Percentiles rank a stretch among this genome's conserved stretches.
Evolutionary conservation across 1,140 invertebrate genomes (phyloP).

Genomic region (Listronotus oregonensis): DNA sequence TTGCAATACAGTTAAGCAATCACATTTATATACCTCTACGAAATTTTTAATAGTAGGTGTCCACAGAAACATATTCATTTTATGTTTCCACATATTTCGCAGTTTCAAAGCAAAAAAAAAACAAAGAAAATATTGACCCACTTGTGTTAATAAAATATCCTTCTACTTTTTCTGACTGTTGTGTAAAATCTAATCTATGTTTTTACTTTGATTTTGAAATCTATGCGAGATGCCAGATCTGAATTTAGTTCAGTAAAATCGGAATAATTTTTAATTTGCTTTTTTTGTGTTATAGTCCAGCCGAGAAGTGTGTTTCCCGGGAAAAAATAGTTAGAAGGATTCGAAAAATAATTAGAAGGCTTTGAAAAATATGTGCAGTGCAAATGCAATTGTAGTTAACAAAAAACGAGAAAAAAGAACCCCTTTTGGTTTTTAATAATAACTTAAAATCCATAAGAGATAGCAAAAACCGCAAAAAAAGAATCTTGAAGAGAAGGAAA

Average conservation of each 20-base stretch:
- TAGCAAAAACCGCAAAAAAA: no score
- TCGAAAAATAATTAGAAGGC: no score
- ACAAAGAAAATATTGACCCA: conserved; percentile 33
- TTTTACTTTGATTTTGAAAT: conserved; percentile 36
- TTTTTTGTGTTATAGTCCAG: no score
- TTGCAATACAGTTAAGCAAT: neutral
- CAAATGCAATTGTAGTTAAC: no score
- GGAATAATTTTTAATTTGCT: conserved; percentile 7
- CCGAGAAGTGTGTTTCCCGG: no score
- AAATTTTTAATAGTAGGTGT: conserved; percentile 26
- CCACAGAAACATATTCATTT: conserved; percentile 21
- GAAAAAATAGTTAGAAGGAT: no score
- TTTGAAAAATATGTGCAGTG: no score
- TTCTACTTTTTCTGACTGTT: conserved; percentile 33
- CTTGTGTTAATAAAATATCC: conserved; percentile 26
- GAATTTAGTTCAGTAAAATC: conserved; percentile 29
- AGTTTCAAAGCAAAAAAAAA: conserved; percentile 24
- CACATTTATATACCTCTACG: conserved; percentile 20
- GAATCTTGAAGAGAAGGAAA: no score
- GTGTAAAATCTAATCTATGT: conserved; percentile 33
- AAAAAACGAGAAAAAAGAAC: no score
- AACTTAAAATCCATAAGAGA: no score
- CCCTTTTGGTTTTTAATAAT: no score
- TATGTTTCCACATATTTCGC: conserved; percentile 27
- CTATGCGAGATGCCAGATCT: conserved; percentile 28